Conservation (phyloP, 1,140 invertebrate genomes). For the Eciton burchellii region DNA sequence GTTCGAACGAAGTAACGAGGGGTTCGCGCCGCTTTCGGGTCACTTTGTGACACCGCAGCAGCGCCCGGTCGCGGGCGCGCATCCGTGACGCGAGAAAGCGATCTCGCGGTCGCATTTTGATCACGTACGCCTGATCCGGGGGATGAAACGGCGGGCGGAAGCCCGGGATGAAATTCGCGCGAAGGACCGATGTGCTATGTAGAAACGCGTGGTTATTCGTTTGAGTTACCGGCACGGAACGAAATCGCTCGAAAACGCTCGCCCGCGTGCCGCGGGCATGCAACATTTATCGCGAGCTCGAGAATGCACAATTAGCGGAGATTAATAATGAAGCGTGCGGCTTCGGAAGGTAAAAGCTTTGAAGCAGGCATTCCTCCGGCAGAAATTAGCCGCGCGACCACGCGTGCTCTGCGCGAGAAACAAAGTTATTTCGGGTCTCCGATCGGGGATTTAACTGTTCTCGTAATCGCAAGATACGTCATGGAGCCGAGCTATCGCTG, state of each 20-base stretch:
- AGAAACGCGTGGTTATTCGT: background rate
- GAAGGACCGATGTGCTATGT: background rate
- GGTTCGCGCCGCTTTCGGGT: background rate
- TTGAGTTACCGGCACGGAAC: background rate
- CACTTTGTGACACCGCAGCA: background rate
- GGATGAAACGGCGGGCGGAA: background rate
- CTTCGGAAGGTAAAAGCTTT: conserved; percentile 48
- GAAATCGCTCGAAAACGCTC: conserved; percentile 9
- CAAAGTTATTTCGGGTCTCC: conserved; percentile 35
- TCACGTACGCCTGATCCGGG: background rate
- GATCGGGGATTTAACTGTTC: conserved; percentile 44
- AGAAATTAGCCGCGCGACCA: conserved; percentile 19
- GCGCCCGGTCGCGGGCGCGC: too few species aligned
- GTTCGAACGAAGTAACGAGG: conserved; percentile 24
- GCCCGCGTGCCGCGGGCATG: background rate
- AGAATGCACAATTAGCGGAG: conserved; percentile 20
- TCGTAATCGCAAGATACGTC: conserved; percentile 39
- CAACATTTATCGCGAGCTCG: conserved; percentile 36
- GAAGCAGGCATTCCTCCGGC: conserved; percentile 41
- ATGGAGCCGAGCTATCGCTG: too few species aligned
- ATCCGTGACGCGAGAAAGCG: background rate
- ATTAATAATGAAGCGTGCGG: conserved; percentile 56
- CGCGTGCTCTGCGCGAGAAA: conserved; percentile 34
- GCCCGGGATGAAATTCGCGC: background rate
- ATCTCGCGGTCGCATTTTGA: too few species aligned